Evolutionary conservation across 2,888 invertebrate species (phyloP).

Genomic region (Andrena haemorrhoa): DNA sequence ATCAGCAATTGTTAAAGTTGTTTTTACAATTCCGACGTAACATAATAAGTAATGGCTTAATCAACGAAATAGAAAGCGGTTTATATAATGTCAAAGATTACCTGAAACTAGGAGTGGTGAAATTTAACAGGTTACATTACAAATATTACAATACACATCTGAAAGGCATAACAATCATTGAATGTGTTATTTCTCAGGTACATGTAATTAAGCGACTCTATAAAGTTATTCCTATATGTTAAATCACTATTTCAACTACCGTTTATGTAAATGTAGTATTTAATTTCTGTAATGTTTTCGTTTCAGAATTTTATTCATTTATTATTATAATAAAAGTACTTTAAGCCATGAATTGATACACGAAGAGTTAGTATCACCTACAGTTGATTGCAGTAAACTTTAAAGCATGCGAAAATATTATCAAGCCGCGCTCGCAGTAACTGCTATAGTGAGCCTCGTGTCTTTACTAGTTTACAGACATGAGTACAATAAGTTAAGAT

Average conservation of each 20-base stretch:
- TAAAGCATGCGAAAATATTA: constrained; percentile 92
- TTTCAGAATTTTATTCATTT: constrained; percentile 43
- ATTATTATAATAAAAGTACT: constrained; percentile 1
- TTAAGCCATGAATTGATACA: constrained; percentile 2
- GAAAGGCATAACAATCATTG: constrained; percentile 4
- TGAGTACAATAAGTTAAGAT: constrained; percentile 93
- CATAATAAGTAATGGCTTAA: not conserved
- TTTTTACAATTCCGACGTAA: not conserved
- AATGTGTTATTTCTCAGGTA: not conserved
- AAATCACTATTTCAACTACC: not conserved
- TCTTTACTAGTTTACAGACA: constrained; percentile 93
- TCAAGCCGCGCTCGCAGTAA: constrained; percentile 90
- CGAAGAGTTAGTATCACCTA: not conserved
- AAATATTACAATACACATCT: not conserved
- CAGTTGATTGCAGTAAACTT: constrained; percentile 7
- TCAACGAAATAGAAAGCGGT: not conserved
- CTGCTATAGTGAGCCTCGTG: constrained; percentile 90
- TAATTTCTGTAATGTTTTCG: constrained; percentile 23
- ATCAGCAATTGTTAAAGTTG: not conserved
- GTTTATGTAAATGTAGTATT: not conserved
- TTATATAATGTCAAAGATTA: not conserved
- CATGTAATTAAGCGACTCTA: not conserved
- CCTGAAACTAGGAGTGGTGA: not conserved
- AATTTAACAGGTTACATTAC: not conserved
- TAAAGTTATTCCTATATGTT: not conserved